phyloP scores from a whole-genome alignment of 2,797 vertebrate species.

The Macrochelys suwanniensis region DNA sequence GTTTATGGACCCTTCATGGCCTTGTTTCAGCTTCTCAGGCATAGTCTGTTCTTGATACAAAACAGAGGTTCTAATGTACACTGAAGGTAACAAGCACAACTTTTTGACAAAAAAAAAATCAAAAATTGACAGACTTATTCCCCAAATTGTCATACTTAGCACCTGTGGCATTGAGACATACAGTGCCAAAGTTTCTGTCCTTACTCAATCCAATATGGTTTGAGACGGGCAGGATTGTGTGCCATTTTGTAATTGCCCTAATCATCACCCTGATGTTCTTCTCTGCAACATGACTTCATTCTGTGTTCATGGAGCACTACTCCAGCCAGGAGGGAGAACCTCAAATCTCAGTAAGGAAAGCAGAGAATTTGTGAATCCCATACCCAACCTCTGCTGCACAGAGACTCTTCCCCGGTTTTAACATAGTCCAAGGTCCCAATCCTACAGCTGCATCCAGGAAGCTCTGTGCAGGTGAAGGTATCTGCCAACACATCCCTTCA shows the following conservation, averaged over 20 bases:
- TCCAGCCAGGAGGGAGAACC: not conserved
- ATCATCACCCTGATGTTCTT: not conserved
- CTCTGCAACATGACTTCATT: not conserved
- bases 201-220: not conserved
- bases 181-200: not conserved
- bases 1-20: not conserved
- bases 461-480: not conserved
- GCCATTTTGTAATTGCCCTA: not conserved
- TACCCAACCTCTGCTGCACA: not conserved
- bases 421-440: not conserved
- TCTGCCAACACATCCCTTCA: not conserved
- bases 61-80: not conserved
- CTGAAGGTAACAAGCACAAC: rapidly evolving
- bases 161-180: not conserved
- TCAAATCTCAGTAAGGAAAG: not conserved
- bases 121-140: not conserved
- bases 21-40: not conserved
- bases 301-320: not conserved
- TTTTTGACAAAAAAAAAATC: not conserved
- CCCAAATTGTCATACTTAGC: not conserved
- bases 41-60: not conserved
- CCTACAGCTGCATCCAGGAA: not conserved
- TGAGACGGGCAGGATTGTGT: not conserved
- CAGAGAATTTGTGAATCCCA: not conserved
- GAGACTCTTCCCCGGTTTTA: not conserved